Percentiles rank a stretch among this genome's conserved stretches.
Conservation (phyloP, 1,140 invertebrate species). For the Probaryconus sp. region DNA sequence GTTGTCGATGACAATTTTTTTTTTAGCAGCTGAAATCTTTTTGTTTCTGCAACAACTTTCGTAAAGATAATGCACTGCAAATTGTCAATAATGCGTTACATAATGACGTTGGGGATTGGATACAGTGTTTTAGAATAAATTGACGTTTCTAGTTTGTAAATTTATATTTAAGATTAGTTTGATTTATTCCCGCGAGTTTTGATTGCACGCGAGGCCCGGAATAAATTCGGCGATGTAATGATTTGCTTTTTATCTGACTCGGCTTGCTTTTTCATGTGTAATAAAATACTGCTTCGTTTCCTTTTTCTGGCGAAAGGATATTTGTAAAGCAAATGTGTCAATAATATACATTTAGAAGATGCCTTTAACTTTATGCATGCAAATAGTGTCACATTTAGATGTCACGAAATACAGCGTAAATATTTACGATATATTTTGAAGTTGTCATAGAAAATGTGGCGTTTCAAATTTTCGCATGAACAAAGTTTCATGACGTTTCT, state of each 20-base stretch:
- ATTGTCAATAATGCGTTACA: slow-evolving; percentile 5
- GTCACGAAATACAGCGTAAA: slow-evolving; percentile 35
- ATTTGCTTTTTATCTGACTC: not conserved
- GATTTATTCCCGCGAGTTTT: slow-evolving; percentile 16
- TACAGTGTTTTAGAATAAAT: slow-evolving; percentile 18
- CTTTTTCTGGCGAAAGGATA: slow-evolving; percentile 6
- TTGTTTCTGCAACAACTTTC: too few relatives aligned
- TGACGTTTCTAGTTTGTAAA: slow-evolving; percentile 24
- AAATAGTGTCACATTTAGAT: slow-evolving; percentile 44
- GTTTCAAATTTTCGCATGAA: slow-evolving; percentile 16
- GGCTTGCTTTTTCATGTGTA: not conserved
- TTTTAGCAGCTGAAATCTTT: too few relatives aligned
- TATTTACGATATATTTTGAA: slow-evolving; percentile 46
- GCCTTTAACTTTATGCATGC: slow-evolving; percentile 47
- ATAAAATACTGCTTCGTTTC: slow-evolving; percentile 31
- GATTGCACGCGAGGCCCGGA: slow-evolving; percentile 4
- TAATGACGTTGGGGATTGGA: slow-evolving; percentile 9
- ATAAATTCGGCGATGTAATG: slow-evolving; percentile 5
- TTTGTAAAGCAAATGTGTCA: slow-evolving; percentile 53
- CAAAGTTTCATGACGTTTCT: slow-evolving; percentile 20
- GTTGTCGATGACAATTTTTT: too few relatives aligned
- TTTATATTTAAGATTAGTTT: slow-evolving; percentile 29
- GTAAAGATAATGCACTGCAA: slow-evolving; percentile 7
- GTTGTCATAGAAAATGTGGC: slow-evolving; percentile 6
- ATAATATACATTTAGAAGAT: slow-evolving; percentile 37